These are phyloP conservation scores for Colletes latitarsis DNA, from an alignment of 1,140 invertebrate genomes.

Conservation along the genomic window DNA sequence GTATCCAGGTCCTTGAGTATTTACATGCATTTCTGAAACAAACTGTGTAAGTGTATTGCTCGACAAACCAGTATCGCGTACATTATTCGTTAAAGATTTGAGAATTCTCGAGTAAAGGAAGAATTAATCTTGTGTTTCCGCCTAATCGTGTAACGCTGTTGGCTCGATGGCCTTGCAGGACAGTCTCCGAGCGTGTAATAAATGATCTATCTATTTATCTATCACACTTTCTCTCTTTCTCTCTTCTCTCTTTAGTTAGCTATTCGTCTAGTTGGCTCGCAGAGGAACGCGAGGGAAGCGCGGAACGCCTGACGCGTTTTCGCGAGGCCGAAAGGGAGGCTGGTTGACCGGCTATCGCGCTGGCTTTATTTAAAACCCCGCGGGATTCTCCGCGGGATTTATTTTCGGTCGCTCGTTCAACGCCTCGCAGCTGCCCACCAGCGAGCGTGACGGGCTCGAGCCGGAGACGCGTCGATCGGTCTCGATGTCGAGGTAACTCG, in stretches of 20 bases:
- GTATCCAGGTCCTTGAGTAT: too few relatives aligned
- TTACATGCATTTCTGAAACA: too few relatives aligned
- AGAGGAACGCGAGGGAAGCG: constrained; percentile 1
- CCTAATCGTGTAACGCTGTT: too few relatives aligned
- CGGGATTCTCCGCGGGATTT: constrained; percentile 74
- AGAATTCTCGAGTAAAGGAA: too few relatives aligned
- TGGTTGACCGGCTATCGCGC: constrained; percentile 58
- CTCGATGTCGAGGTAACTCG: constrained; percentile 3
- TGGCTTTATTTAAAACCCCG: constrained; percentile 75
- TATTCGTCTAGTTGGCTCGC: background rate
- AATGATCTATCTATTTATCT: background rate
- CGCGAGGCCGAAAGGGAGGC: constrained; percentile 32
- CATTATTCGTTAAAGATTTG: too few relatives aligned
- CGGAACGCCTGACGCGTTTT: constrained; percentile 32
- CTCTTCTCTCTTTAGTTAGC: background rate
- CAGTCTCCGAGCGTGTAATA: too few relatives aligned
- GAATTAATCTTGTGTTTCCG: too few relatives aligned
- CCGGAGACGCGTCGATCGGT: constrained; percentile 19
- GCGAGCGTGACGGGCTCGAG: constrained; percentile 27
- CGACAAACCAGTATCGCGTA: too few relatives aligned
- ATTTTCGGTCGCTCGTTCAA: constrained; percentile 73
- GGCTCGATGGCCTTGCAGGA: background rate
- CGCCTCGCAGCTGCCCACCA: constrained; percentile 59
- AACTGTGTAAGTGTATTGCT: too few relatives aligned
- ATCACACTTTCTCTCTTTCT: background rate